A percentile compares a stretch with the other conserved stretches of the same genome.
phyloP scores from a whole-genome alignment of 2,888 invertebrate species.

The Temnothorax ravouxi region DNA sequence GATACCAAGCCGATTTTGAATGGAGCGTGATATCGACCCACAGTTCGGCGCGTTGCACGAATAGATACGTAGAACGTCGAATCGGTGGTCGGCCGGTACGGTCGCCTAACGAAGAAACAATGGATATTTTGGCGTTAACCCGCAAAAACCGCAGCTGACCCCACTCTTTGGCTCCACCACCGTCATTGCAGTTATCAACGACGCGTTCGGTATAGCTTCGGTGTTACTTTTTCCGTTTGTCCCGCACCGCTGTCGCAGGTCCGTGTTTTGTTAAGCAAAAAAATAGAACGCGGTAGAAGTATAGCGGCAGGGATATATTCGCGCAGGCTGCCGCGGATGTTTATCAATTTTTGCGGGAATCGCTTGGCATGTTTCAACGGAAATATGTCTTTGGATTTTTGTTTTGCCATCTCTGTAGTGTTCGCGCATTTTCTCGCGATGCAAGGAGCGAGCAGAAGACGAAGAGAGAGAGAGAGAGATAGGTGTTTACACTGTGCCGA shows the following conservation, averaged over 20 bases:
- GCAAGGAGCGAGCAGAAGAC: too few species aligned
- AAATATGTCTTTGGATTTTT: slow-evolving; percentile 27
- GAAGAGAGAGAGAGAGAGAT: background rate
- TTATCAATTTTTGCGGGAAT: slow-evolving; percentile 54
- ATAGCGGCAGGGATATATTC: slow-evolving; percentile 31
- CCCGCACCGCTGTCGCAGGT: slow-evolving; percentile 4
- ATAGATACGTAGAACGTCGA: slow-evolving; percentile 47
- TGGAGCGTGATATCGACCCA: slow-evolving; percentile 59
- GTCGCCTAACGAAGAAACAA: slow-evolving; percentile 77
- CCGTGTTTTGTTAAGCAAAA: slow-evolving; percentile 34
- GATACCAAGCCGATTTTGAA: slow-evolving; percentile 61
- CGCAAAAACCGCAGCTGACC: slow-evolving; percentile 60
- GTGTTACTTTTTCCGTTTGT: slow-evolving; percentile 52
- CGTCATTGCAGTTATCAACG: slow-evolving; percentile 63
- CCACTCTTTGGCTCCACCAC: slow-evolving; percentile 38
- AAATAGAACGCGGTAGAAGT: background rate
- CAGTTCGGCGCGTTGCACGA: slow-evolving; percentile 52
- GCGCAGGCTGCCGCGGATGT: slow-evolving; percentile 32
- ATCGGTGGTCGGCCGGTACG: slow-evolving; percentile 37
- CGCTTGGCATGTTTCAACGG: slow-evolving; percentile 21
- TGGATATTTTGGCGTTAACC: slow-evolving; percentile 68
- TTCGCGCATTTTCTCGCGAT: background rate
- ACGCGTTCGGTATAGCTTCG: slow-evolving; percentile 58
- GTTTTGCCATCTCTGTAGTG: background rate
- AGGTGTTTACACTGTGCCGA: slow-evolving; percentile 19